phyloP scores from a whole-genome alignment of 2,113 vertebrate species.

The Callospermophilus lateralis region DNA sequence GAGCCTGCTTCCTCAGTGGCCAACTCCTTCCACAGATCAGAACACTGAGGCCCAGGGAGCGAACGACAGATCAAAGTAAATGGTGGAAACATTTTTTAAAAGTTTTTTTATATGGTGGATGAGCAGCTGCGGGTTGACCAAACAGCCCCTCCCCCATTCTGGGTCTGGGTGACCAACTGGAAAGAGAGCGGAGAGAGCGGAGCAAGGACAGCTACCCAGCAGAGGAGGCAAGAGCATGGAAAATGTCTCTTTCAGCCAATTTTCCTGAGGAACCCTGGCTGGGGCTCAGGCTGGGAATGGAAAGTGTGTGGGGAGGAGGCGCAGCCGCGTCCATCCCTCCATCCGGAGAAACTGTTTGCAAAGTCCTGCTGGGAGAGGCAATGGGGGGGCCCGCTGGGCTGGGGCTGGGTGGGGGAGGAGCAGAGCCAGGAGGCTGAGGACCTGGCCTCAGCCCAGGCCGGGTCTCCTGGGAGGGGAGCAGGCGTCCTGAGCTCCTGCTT shows the following conservation, averaged over 20 bases:
- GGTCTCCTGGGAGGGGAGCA: conserved; percentile 56
- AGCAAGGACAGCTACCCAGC: conserved; percentile 69
- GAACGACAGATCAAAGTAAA: neutral
- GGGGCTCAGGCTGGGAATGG: conserved; percentile 79
- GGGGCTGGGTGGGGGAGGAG: neutral
- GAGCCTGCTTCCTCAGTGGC: neutral
- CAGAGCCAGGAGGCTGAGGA: neutral
- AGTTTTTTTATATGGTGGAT: neutral
- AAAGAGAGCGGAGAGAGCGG: conserved; percentile 39
- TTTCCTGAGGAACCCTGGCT: conserved; percentile 79
- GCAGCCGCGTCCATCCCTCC: conserved; percentile 52
- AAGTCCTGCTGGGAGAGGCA: conserved; percentile 57
- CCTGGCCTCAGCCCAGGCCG: conserved; percentile 50
- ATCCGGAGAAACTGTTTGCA: conserved; percentile 70
- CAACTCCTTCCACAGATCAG: neutral
- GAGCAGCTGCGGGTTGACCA: neutral
- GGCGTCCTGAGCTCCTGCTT: conserved; percentile 56
- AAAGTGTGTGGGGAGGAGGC: conserved; percentile 80
- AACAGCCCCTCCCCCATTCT: neutral
- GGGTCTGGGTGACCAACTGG: conserved; percentile 58
- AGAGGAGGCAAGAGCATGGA: conserved; percentile 78
- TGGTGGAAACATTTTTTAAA: no score
- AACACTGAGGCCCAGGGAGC: neutral
- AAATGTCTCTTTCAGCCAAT: conserved; percentile 82
- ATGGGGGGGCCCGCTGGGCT: neutral